Evolutionary conservation across 2,888 invertebrate species (phyloP).

Genomic region (Andrena trimmerana): DNA sequence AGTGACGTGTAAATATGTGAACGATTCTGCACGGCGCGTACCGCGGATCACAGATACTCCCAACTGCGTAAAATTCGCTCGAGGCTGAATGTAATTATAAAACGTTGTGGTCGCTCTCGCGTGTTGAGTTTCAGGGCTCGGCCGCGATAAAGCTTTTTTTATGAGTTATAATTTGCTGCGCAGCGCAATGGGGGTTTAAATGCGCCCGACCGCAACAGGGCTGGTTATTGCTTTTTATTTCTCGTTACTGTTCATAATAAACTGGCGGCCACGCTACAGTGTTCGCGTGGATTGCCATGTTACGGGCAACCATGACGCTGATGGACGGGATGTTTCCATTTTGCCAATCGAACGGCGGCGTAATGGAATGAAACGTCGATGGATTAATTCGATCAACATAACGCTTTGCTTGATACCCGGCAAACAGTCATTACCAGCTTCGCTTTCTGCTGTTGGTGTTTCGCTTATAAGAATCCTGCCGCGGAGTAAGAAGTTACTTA

Average conservation of each 20-base stretch:
- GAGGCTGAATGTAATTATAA: conserved; percentile 53
- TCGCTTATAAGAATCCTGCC: conserved; percentile 46
- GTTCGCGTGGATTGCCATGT: background rate
- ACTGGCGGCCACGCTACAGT: background rate
- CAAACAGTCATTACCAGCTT: conserved; percentile 69
- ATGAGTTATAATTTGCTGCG: conserved; percentile 20
- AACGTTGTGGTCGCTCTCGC: conserved; percentile 21
- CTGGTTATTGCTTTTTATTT: background rate
- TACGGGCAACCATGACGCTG: background rate
- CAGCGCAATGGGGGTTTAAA: background rate
- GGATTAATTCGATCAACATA: conserved; percentile 63
- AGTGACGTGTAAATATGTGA: conserved; percentile 68
- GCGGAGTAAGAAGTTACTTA: conserved; percentile 68
- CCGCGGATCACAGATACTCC: conserved; percentile 16
- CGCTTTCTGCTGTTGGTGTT: conserved; percentile 62
- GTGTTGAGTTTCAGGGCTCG: background rate
- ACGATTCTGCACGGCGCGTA: conserved; percentile 61
- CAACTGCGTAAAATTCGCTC: conserved; percentile 7
- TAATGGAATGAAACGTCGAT: conserved; percentile 18
- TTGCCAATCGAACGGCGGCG: conserved; percentile 1
- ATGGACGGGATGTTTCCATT: background rate
- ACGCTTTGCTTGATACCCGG: conserved; percentile 59
- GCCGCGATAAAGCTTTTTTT: conserved; percentile 15
- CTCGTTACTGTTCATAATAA: background rate
- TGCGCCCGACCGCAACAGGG: background rate